Evolutionary conservation across 1,140 invertebrate genomes (phyloP).

Genomic region (Caenorhabditis tropicalis): DNA sequence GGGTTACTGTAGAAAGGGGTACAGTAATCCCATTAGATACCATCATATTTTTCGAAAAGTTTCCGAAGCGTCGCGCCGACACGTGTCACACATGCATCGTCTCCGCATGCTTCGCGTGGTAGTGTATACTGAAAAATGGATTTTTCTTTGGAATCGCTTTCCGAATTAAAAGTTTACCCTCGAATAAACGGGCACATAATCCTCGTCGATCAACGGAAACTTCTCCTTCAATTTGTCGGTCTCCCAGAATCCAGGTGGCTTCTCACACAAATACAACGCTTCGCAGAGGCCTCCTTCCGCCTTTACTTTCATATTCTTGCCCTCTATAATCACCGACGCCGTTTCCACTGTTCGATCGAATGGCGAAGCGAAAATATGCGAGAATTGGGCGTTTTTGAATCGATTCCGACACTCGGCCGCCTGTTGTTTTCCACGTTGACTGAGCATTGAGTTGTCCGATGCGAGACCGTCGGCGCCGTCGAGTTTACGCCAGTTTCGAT

Average conservation of each 20-base stretch:
- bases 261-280: slow-evolving; percentile 69
- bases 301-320: slow-evolving; percentile 56
- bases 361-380: slow-evolving; percentile 66
- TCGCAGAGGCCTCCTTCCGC: slow-evolving; percentile 66
- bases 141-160: neutral
- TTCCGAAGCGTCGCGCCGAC: slow-evolving; percentile 59
- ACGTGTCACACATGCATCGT: slow-evolving; percentile 65
- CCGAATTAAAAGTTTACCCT: slow-evolving; percentile 32
- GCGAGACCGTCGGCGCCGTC: slow-evolving; percentile 49
- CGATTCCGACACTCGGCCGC: slow-evolving; percentile 61
- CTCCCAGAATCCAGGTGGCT: slow-evolving; percentile 64
- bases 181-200: slow-evolving; percentile 62
- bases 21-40: neutral
- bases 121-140: slow-evolving; percentile 49
- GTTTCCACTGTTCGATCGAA: slow-evolving; percentile 70
- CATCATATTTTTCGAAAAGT: slow-evolving; percentile 57
- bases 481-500: slow-evolving; percentile 50
- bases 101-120: slow-evolving; percentile 61
- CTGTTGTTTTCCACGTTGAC: slow-evolving; percentile 60
- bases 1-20: neutral
- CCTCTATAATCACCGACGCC: slow-evolving; percentile 57
- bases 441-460: slow-evolving; percentile 65
- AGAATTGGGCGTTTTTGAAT: slow-evolving; percentile 57
- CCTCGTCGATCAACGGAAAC: slow-evolving; percentile 60
- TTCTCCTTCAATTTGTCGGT: slow-evolving; percentile 58